phyloP scores from a whole-genome alignment of 2,113 vertebrate species.

The Rhea pennata region DNA sequence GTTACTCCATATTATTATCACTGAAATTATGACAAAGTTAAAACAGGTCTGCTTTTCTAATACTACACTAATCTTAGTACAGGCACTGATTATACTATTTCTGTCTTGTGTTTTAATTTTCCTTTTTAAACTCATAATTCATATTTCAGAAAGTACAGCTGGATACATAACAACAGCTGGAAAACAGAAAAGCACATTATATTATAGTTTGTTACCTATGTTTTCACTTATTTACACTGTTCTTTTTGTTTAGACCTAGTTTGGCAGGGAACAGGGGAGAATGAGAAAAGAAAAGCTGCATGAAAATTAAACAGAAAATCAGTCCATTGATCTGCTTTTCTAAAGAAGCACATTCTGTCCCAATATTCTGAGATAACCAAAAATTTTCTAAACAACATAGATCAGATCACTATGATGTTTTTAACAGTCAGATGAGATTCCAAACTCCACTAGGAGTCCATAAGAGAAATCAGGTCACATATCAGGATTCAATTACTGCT shows the following conservation, averaged over 20 bases:
- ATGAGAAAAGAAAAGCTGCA: neutral
- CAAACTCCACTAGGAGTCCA: slow-evolving; percentile 39
- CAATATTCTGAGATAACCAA: slow-evolving; percentile 5
- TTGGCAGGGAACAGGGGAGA: neutral
- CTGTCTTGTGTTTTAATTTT: neutral
- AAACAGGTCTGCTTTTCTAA: neutral
- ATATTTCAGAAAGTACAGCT: neutral
- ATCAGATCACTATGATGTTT: neutral
- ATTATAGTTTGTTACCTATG: neutral
- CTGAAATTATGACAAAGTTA: neutral
- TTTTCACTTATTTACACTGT: neutral
- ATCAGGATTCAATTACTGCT: neutral
- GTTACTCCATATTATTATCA: neutral
- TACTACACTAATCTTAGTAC: neutral
- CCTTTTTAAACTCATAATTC: neutral
- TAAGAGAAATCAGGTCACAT: slow-evolving; percentile 44
- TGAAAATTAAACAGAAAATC: neutral
- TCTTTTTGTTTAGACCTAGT: neutral
- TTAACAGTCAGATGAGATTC: neutral
- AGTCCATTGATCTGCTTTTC: neutral
- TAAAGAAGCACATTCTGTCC: slow-evolving; percentile 39
- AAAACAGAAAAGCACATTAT: neutral
- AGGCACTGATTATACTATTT: neutral
- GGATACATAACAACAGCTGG: neutral
- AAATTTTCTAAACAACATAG: neutral